These are phyloP conservation scores for Heterodera filipjevi DNA, from an alignment of 2,888 invertebrate genomes.

Conservation along the genomic window DNA sequence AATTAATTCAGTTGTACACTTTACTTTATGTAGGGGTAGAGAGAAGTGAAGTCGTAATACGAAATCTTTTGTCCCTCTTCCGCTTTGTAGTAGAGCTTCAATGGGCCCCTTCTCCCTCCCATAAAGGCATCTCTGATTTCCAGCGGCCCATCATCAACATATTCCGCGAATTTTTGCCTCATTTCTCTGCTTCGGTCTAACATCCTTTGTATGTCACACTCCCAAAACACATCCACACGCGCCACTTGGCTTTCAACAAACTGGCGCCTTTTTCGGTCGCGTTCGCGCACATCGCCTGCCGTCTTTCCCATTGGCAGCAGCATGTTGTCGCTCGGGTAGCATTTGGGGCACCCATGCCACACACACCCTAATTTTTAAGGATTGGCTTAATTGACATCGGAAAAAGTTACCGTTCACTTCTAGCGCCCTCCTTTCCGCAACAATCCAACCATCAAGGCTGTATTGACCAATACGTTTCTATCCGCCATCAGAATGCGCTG, in stretches of 20 bases:
- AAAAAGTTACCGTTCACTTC: not conserved
- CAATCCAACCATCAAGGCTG: not conserved
- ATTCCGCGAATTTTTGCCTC: not conserved
- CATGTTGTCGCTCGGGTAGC: not conserved
- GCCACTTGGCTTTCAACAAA: not conserved
- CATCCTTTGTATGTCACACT: not conserved
- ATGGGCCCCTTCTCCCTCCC: not conserved
- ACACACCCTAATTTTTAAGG: not conserved
- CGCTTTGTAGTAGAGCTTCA: too few species aligned
- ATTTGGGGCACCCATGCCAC: not conserved
- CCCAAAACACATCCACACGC: not conserved
- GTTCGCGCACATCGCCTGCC: not conserved
- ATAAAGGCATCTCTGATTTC: not conserved
- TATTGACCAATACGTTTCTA: slow-evolving; percentile 5
- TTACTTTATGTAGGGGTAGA: too few species aligned
- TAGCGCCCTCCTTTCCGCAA: not conserved
- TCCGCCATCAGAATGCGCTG: not conserved
- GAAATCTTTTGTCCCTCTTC: too few species aligned
- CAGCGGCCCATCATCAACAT: not conserved
- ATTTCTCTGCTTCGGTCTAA: not conserved
- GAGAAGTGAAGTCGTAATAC: too few species aligned
- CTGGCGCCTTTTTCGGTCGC: not conserved
- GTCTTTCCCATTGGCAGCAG: not conserved
- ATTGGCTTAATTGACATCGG: too few species aligned
- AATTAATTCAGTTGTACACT: too few species aligned